A percentile compares a stretch with the other conserved stretches of the same genome.
Evolutionary conservation across 2,888 invertebrate genomes (phyloP).

Genomic region (Hanleya hanleyi): DNA sequence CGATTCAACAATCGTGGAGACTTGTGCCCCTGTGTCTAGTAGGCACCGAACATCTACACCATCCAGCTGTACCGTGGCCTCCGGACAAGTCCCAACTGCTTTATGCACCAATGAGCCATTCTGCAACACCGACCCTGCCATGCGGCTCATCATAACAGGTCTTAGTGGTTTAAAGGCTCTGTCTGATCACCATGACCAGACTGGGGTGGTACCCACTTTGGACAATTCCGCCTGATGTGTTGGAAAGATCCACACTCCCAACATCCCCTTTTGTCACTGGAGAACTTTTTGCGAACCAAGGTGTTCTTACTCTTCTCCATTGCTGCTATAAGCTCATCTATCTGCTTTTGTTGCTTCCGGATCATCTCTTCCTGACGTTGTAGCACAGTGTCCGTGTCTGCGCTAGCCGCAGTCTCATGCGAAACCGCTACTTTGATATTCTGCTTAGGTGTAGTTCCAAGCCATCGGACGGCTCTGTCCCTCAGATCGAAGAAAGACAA

Average conservation of each 20-base stretch:
- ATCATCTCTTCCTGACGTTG: too few species aligned
- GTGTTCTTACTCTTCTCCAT: too few species aligned
- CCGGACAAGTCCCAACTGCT: slow-evolving; percentile 25
- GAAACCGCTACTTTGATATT: neutral
- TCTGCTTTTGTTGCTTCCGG: neutral
- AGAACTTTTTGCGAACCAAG: too few species aligned
- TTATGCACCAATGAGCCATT: slow-evolving; percentile 20
- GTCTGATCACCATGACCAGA: too few species aligned
- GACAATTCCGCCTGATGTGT: too few species aligned
- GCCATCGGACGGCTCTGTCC: slow-evolving; percentile 8
- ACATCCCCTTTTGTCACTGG: too few species aligned
- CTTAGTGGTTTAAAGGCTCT: neutral
- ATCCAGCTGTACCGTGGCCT: neutral
- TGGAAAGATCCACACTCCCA: too few species aligned
- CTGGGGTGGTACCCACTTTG: too few species aligned
- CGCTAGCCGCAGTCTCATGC: neutral
- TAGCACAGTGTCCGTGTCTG: too few species aligned
- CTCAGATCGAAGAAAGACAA: slow-evolving; percentile 16
- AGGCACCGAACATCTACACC: neutral
- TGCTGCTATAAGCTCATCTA: neutral
- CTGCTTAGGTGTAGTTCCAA: slow-evolving; percentile 1
- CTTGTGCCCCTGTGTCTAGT: slow-evolving; percentile 9
- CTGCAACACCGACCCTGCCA: neutral
- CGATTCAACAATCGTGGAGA: too few species aligned
- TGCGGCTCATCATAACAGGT: slow-evolving; percentile 22